phyloP scores from a whole-genome alignment of 2,113 vertebrate genomes.

The Hystrix cristata region DNA sequence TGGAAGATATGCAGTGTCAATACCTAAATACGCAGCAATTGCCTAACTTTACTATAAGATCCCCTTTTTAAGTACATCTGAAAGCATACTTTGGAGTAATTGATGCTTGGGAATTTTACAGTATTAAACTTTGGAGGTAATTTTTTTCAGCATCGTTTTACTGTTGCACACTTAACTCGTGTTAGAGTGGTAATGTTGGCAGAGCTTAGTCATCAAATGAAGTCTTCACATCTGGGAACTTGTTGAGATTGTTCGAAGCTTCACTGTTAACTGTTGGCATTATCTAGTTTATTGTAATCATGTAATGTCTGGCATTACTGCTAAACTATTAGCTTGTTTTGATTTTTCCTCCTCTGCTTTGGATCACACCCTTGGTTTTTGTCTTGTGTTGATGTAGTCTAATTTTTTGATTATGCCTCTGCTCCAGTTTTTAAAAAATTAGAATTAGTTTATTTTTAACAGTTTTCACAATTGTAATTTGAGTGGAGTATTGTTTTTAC shows the following conservation, averaged over 20 bases:
- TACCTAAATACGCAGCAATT: neutral
- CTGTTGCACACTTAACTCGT: neutral
- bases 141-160: constrained; percentile 23
- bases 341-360: neutral
- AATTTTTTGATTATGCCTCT: neutral
- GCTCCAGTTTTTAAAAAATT: neutral
- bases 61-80: neutral
- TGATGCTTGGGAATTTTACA: neutral
- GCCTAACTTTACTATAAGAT: neutral
- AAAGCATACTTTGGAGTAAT: neutral
- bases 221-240: neutral
- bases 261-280: neutral
- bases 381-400: neutral
- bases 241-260: neutral
- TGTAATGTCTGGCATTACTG: neutral
- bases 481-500: neutral
- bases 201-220: neutral
- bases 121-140: neutral
- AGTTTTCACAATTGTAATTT: constrained; percentile 13
- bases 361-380: neutral
- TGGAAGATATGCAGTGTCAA: neutral
- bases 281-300: neutral
- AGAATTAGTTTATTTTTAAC: neutral
- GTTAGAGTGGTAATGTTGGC: neutral
- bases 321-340: neutral